Evolutionary conservation across 2,888 invertebrate species (phyloP).

Genomic region (Cheilosia vernalis): DNA sequence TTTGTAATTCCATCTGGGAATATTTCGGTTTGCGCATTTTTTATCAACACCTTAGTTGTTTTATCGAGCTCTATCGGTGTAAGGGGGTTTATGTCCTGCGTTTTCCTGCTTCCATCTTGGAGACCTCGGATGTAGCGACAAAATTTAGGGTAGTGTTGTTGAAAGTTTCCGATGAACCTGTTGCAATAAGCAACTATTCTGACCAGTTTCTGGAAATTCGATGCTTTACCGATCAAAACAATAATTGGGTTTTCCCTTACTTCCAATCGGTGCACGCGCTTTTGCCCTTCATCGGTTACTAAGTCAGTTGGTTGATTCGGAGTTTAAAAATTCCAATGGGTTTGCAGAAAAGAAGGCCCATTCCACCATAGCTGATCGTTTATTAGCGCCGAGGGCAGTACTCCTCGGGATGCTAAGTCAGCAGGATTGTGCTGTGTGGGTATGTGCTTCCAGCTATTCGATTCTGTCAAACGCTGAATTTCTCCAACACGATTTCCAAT

Average conservation of each 20-base stretch:
- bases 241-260: not conserved
- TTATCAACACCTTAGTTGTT: not conserved
- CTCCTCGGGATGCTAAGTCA: constrained; percentile 61
- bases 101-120: not conserved
- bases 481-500: constrained; percentile 67
- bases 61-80: not conserved
- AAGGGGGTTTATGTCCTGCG: not conserved
- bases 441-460: constrained; percentile 49
- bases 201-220: not conserved
- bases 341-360: not conserved
- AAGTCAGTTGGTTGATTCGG: not conserved
- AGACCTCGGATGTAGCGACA: not conserved
- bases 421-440: constrained; percentile 62
- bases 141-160: not conserved
- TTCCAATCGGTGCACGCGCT: not conserved
- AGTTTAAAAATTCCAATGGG: not conserved
- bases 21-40: not conserved
- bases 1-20: not conserved
- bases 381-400: not conserved
- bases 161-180: not conserved
- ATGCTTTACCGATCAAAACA: not conserved
- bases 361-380: not conserved
- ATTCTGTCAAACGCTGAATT: constrained; percentile 39
- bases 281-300: not conserved
- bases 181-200: not conserved